Percentiles rank a stretch among this genome's conserved stretches.
phyloP scores from a whole-genome alignment of 2,797 vertebrate species.

The Intellagama lesueurii region DNA sequence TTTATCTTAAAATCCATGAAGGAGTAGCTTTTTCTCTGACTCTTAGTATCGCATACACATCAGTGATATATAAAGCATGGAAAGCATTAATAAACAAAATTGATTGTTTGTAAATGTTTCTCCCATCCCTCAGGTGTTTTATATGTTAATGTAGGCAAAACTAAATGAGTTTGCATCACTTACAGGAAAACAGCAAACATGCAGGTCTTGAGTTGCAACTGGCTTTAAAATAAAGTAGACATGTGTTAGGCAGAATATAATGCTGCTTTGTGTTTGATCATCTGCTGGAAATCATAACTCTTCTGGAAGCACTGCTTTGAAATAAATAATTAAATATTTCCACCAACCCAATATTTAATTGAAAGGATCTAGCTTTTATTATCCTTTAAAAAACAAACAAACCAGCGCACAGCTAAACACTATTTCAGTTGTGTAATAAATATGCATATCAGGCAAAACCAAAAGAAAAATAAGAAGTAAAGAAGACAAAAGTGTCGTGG shows the following conservation, averaged over 20 bases:
- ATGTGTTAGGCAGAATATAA: constrained; percentile 70
- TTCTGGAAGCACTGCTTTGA: constrained; percentile 58
- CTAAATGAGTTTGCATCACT: constrained; percentile 63
- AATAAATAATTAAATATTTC: constrained; percentile 62
- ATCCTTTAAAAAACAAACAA: too few relatives aligned
- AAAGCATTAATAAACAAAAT: constrained; percentile 63
- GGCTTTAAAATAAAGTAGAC: constrained; percentile 66
- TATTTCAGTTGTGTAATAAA: constrained; percentile 65
- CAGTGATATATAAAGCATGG: constrained; percentile 53
- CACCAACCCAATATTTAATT: constrained; percentile 72
- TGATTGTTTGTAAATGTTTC: constrained; percentile 28
- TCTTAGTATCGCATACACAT: constrained; percentile 42
- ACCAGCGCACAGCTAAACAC: constrained; percentile 75
- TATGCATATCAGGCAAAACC: neutral
- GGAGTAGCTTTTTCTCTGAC: constrained; percentile 59
- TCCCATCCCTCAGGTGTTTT: constrained; percentile 70
- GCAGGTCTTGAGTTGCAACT: constrained; percentile 47
- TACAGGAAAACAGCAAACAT: constrained; percentile 64
- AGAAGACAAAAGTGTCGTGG: too few relatives aligned
- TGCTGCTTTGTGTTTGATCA: constrained; percentile 65
- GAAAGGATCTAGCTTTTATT: constrained; percentile 74
- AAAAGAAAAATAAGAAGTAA: too few relatives aligned
- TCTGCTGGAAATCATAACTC: constrained; percentile 56
- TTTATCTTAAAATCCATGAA: constrained; percentile 46
- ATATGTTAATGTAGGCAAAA: constrained; percentile 72